Conservation (phyloP, 2,797 vertebrate species). For the Kryptolebias ocellatus region DNA sequence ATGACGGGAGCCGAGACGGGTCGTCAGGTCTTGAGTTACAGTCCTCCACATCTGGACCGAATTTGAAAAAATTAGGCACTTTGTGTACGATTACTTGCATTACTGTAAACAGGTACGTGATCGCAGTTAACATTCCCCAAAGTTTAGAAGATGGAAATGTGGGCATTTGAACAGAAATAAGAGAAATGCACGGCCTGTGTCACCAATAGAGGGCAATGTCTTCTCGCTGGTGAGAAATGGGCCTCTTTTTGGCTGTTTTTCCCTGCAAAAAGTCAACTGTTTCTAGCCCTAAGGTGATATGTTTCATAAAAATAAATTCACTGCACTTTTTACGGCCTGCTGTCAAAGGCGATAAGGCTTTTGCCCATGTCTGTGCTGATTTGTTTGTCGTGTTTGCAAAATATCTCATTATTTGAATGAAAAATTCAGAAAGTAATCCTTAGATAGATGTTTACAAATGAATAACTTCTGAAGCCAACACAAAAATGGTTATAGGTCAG, state of each 20-base stretch:
- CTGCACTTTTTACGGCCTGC: too few relatives aligned
- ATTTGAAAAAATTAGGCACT: slow-evolving; percentile 59
- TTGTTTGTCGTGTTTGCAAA: too few relatives aligned
- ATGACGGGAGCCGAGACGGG: slow-evolving; percentile 72
- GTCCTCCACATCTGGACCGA: slow-evolving; percentile 79
- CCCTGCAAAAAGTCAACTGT: slow-evolving; percentile 16
- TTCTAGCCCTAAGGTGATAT: too few relatives aligned
- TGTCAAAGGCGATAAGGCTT: too few relatives aligned
- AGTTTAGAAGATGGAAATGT: slow-evolving; percentile 42
- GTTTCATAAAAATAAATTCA: too few relatives aligned
- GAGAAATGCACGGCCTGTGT: not conserved
- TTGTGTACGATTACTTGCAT: slow-evolving; percentile 51
- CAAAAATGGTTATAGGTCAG: too few relatives aligned
- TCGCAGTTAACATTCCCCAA: slow-evolving; percentile 29
- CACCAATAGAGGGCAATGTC: slow-evolving; percentile 60
- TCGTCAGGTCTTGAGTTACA: slow-evolving; percentile 83
- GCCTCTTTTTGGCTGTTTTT: slow-evolving; percentile 18
- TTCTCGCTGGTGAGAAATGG: slow-evolving; percentile 10
- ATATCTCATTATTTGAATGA: too few relatives aligned
- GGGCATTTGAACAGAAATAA: slow-evolving; percentile 16
- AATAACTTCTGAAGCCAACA: too few relatives aligned
- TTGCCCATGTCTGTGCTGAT: too few relatives aligned
- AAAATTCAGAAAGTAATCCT: too few relatives aligned
- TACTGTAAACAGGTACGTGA: slow-evolving; percentile 35
- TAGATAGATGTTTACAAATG: too few relatives aligned